Evolutionary conservation across 2,113 vertebrate genomes (phyloP), one percentile per base, ranked within the genome.

Genomic region (Serilophus lunatus): DNA sequence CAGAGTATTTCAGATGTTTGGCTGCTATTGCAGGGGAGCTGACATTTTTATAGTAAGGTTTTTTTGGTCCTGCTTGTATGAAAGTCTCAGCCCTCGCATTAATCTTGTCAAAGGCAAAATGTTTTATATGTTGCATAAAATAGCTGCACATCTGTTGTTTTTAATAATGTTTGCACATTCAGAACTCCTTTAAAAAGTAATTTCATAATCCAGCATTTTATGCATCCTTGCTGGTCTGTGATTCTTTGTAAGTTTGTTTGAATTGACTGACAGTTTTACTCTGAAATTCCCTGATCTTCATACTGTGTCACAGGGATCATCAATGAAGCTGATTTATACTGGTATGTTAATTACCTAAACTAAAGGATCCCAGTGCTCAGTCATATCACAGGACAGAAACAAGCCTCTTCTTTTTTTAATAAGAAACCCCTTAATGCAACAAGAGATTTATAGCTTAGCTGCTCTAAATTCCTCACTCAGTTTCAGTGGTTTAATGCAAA

Each of bases 261-360:
- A 95, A 80, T 86, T 88, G 86, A 61, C 44, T 50, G 45, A 65
- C 22, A 63, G 65, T 72, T 97, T 95, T 91, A 81, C 72, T 96
- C 72, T 87, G 69, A 94, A 91, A 88, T 63, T 75, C n/a, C 75
- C 38, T 5, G 35, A 53, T 75, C 3, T 16, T 71, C 17, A 1
- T 65, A 40, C 69, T 91, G 89, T 95, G 82, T 94, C 35, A 68
- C 33, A 28, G 26, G 66, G 7, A 12, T 56, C 63, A 29, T 42
- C 49, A 71, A 76, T 72, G 69, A 96, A 95, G 85, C 45, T 42
- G 35, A 89, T 95, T 92, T 93, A 86, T 88, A 47, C 18, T 50
- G 40, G 38, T 71, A 28, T 90, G 54, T 87, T 94, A 96, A 96
- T 97, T 91, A 82, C 60, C 29, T 35, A 86, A 51, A 45, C 22